Base-by-base conservation (phyloP, 37 sponge, comb jelly and placozoan species). In the Ephydatia muelleri region DNA sequence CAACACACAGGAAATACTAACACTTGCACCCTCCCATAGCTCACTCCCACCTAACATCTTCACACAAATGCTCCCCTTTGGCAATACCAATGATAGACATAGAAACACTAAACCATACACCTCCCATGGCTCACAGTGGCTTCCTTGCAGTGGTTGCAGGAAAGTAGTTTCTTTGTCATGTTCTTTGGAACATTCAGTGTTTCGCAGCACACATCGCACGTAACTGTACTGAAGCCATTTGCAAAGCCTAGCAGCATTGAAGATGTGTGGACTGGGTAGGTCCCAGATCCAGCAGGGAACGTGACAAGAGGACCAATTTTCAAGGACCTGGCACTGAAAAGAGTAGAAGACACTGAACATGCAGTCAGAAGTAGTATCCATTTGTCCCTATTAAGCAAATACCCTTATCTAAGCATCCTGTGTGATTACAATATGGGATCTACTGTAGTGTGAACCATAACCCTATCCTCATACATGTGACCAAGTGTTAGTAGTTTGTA, bases 61-160 rank as follows among this genome's bases (percentile, higher is more conserved):
- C 77, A 76, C 77, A 76, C 80, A 80, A 36, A 80, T 40, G 66
- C 80, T 67, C 77, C 39, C 77, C 80, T 67, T 68, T 67, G 67
- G 66, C 80, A 80, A 66, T 67, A 66, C 64, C 80, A 80, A 66
- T 67, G 67, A 80, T 68, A 81, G 48, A 79, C 80, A 66, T 49
- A 82, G 27, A 70, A 48, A 70, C 82, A 70, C 80, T 29, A 67
- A 40, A 75, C 31, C 75, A 64, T 66, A 83, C 83, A 64, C 75
- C 49, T 75, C 32, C 83, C 83, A 70, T 31, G 33, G 39, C 69
- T 91, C 72, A 96, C 97, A 28, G 94, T 96, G 28, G 91, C 93
- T 77, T 96, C 97, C 26, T 86, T 76, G 81, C 97, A 93, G 67
- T 75, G 80, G 25, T 80, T 23, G 65, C 94, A 96, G 6, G 16